Evolutionary conservation across 1,140 invertebrate genomes (phyloP), one percentile per base, ranked within the genome.

Genomic region (Dinoponera quadriceps): DNA sequence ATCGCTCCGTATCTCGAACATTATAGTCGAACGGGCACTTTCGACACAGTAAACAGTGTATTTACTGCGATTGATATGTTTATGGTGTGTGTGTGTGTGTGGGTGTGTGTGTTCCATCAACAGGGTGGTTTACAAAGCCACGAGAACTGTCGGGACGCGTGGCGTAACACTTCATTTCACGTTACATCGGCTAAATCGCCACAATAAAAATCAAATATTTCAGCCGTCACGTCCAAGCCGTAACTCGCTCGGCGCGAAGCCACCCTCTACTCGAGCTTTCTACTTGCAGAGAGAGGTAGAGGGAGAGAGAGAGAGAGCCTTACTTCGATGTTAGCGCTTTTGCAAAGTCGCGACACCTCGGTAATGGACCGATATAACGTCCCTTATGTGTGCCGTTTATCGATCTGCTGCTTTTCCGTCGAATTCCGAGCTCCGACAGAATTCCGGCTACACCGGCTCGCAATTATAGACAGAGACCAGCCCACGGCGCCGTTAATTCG

Each of bases 161-260:
- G 27, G 22, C 63, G 22, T 25, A 60, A n/a, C 25, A 75, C 38
- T 75, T 75, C 59, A 63, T 62, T 29, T n/a, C 33, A 33, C n/a
- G 57, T 14, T 75, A 49, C 25, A 29, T n/a, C 51, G 13, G 22
- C 18, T 75, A 75, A 75, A 75, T 75, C 73, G 51, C 73, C 27
- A 63, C 73, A 75, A 75, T 75, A 75, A 75, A 75, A 75, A 65
- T 75, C 73, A 75, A 75, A 75, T 65, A 75, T 75, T 75, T 75
- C 73, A 51, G n/a, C 44, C 27, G 27, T 65, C 59, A 75, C 59
- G 73, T 75, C 59, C 73, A 75, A 63, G 49, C n/a, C 59, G 27
- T 22, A 75, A 65, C 59, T 54, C 16, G 16, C 16, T 51, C 33
- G 33, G 48, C 38, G 29, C n/a, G 57, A 65, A 63, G 27, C n/a